Base-by-base conservation (phyloP, 1,140 invertebrate genomes). In the Anoplophora glabripennis region DNA sequence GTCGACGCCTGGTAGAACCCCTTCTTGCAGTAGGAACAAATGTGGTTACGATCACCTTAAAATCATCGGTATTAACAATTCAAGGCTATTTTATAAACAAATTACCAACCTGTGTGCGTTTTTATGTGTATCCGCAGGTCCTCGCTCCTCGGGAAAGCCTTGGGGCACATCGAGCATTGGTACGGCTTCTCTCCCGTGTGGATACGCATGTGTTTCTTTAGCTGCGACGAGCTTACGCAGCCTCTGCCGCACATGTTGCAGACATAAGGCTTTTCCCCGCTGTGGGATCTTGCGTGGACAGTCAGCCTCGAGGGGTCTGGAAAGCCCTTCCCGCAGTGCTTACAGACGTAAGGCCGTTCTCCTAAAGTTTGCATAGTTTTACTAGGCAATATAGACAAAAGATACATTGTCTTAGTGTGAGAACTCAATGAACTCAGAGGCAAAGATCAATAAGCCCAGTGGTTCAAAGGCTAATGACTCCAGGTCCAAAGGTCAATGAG, bases 261-360 rank as follows among this genome's bases (percentile, higher is more conserved):
- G 5, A 81, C 80, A 57, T 83, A 86, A 0, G 83, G 84, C 65
- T 83, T 84, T 63, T 83, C 82, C 3, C 83, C 88, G 2, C 86
- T 89, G 68, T 90, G 80, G 1, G 76, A 79, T 28, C 78, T 75
- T 18, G 67, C 67, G 14, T 82, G 80, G 38, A 80, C 79, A 28
- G 78, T 79, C 7, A 81, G 61, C 45, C 79, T 76, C 7, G 79
- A 79, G 0, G 76, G 57, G 48, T 79, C 68, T 21, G 77, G 72
- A 45, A 80, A 81, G 1, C 76, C 76, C 67, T 81, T 81, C 0
- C 75, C 77, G 45, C 80, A 81, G 8, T 56, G 57, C 12, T 48
- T 59, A 33, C 72, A 73, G 3, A 78, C 72, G 21, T 80, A 82
- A 0, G 79, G 79, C 38, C 75, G 68, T 37, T 81, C 79, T 0